These are phyloP conservation scores for Pica pica DNA, from an alignment of 2,113 vertebrate genomes.

Conservation along the genomic window DNA sequence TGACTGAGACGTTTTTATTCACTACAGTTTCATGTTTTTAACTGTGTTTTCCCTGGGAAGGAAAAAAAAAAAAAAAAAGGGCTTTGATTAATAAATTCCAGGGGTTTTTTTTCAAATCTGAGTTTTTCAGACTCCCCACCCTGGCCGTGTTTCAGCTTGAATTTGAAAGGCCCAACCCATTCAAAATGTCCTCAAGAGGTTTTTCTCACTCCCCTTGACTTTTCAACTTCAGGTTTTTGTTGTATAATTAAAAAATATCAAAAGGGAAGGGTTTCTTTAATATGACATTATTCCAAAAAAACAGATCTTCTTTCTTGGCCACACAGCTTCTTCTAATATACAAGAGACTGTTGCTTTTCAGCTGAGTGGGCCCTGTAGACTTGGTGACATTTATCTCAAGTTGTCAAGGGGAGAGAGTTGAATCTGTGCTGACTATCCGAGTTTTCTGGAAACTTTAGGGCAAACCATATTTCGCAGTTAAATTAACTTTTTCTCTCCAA, in stretches of 20 bases:
- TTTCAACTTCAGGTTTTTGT: neutral
- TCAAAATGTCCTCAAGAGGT: neutral
- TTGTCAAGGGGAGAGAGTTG: fast-evolving
- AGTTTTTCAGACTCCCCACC: neutral
- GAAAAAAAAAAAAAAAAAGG: neutral
- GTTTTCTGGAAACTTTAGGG: neutral
- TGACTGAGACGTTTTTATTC: neutral
- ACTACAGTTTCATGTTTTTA: neutral
- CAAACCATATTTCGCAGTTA: neutral
- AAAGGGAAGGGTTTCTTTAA: neutral
- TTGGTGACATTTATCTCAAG: neutral
- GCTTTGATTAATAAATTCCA: conserved; percentile 29
- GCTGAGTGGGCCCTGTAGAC: neutral
- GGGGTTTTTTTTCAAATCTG: neutral
- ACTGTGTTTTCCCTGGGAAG: neutral
- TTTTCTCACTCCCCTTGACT: neutral
- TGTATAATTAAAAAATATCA: neutral
- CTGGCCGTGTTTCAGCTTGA: neutral
- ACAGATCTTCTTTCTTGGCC: neutral
- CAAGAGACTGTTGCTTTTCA: neutral
- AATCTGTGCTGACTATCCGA: neutral
- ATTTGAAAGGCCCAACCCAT: neutral
- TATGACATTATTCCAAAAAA: neutral
- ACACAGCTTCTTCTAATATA: neutral
- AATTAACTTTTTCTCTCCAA: neutral